Conservation (phyloP, 2,113 vertebrate genomes). For the Columba janthina region DNA sequence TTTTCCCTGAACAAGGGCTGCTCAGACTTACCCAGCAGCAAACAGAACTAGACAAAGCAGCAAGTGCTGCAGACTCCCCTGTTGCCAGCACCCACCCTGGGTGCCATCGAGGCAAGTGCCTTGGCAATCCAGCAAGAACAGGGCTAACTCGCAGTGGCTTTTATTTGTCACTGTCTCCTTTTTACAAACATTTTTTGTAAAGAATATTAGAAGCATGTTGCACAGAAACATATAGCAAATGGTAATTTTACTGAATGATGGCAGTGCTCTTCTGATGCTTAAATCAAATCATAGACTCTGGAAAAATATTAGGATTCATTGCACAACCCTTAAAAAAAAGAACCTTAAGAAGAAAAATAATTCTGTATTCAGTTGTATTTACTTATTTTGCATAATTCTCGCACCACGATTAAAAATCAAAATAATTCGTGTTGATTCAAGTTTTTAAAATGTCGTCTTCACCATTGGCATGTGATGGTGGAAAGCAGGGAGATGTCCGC, state of each 20-base stretch:
- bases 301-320: not conserved
- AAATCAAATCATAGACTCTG: not conserved
- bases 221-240: not conserved
- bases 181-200: not conserved
- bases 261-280: not conserved
- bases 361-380: not conserved
- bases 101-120: not conserved
- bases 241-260: not conserved
- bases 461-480: not conserved
- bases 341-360: not conserved
- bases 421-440: not conserved
- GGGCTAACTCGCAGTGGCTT: not conserved
- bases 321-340: not conserved
- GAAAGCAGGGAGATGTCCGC: not conserved
- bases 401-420: not conserved
- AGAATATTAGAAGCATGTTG: not conserved
- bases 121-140: not conserved
- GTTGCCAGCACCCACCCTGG: not conserved
- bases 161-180: not conserved
- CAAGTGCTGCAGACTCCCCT: not conserved
- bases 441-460: not conserved
- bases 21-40: slow-evolving; percentile 16
- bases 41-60: slow-evolving; percentile 7
- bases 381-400: not conserved
- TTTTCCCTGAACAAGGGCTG: slow-evolving; percentile 4